Conservation (phyloP, 1,140 invertebrate genomes). For the Phthorimaea operculella region DNA sequence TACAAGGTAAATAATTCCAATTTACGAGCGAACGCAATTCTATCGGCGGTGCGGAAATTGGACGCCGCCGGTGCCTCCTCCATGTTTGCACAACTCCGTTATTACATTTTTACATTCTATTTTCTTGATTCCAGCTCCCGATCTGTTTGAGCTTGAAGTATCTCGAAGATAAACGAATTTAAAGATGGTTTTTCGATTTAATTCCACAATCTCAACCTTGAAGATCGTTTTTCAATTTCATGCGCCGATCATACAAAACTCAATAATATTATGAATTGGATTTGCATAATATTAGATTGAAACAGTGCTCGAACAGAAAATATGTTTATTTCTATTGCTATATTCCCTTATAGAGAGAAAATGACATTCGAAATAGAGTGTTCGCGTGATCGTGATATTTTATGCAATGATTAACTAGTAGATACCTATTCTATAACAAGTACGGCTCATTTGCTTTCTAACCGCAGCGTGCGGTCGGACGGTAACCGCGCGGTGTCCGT, state of each 20-base stretch:
- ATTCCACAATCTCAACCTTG: background rate
- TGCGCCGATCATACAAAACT: background rate
- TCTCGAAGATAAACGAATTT: background rate
- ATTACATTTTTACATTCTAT: slow-evolving; percentile 1
- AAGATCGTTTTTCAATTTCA: background rate
- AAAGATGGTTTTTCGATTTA: background rate
- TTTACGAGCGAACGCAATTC: background rate
- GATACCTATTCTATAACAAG: background rate
- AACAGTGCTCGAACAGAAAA: background rate
- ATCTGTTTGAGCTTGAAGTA: background rate
- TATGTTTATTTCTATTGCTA: background rate
- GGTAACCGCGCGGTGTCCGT: no score
- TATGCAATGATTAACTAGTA: background rate
- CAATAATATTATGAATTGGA: background rate
- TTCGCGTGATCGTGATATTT: background rate
- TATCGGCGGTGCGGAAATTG: background rate
- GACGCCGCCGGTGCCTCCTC: background rate
- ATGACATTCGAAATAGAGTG: background rate
- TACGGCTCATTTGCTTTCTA: background rate
- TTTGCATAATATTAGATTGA: no score
- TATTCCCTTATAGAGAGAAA: background rate
- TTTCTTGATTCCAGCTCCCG: background rate
- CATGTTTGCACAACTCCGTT: background rate
- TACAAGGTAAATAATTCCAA: slow-evolving; percentile 1
- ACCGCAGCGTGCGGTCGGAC: background rate